Conservation (phyloP, 2,888 invertebrate species). For the Tipula unca region DNA sequence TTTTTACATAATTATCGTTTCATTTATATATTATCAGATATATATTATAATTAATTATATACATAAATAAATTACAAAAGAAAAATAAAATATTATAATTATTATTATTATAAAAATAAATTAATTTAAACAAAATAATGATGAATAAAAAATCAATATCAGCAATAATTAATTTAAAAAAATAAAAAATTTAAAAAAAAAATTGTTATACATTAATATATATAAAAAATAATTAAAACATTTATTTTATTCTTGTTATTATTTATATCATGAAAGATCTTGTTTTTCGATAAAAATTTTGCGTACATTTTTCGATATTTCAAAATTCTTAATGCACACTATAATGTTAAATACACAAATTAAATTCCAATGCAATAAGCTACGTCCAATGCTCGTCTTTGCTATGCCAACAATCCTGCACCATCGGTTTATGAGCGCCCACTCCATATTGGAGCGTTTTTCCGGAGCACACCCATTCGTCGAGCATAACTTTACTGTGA, state of each 20-base stretch:
- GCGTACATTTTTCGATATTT: too few relatives aligned
- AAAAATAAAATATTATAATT: neutral
- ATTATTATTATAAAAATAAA: neutral
- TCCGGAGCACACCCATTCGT: too few relatives aligned
- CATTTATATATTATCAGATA: constrained; percentile 1
- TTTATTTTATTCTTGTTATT: constrained; percentile 9
- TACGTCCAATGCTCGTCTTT: too few relatives aligned
- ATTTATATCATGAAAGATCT: neutral
- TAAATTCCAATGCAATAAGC: too few relatives aligned
- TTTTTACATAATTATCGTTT: neutral
- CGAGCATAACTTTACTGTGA: too few relatives aligned
- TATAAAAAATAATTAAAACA: neutral
- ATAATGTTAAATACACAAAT: too few relatives aligned
- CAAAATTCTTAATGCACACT: too few relatives aligned
- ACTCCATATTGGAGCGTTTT: too few relatives aligned
- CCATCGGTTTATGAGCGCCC: too few relatives aligned
- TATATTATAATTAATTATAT: neutral
- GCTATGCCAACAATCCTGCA: too few relatives aligned
- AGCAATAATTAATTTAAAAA: constrained; percentile 16
- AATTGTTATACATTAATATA: constrained; percentile 19
- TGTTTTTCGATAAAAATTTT: too few relatives aligned
- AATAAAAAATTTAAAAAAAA: neutral
- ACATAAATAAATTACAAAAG: neutral
- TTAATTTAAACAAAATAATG: constrained; percentile 8
- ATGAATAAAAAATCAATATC: constrained; percentile 16